phyloP scores from a whole-genome alignment of 1,140 invertebrate species.

The Brachionus plicatilis region DNA sequence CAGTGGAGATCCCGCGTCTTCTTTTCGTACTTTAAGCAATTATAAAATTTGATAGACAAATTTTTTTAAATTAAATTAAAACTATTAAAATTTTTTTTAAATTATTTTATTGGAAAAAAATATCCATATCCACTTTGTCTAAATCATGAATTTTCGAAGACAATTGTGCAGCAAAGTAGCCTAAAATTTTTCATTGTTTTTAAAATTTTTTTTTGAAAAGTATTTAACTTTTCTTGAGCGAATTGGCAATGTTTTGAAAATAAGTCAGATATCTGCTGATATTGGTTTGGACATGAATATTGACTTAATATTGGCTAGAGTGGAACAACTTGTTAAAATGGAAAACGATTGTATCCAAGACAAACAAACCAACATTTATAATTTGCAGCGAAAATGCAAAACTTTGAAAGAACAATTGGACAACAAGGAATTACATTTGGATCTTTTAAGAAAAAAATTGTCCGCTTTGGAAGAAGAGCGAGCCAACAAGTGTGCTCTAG shows the following conservation, averaged over 20 bases:
- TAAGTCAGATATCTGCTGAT: constrained; percentile 53
- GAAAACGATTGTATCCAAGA: constrained; percentile 50
- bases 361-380: constrained; percentile 53
- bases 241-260: constrained; percentile 51
- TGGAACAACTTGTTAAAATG: constrained; percentile 52
- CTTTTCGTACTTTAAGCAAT: too few relatives aligned
- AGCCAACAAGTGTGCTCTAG: constrained; percentile 43
- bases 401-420: constrained; percentile 81
- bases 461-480: constrained; percentile 49
- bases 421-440: constrained; percentile 80
- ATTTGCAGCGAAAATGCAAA: constrained; percentile 51
- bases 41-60: too few relatives aligned
- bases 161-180: too few relatives aligned
- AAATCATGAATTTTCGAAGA: too few relatives aligned
- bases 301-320: constrained; percentile 51
- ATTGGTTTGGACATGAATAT: constrained; percentile 52
- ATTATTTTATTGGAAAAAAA: too few relatives aligned
- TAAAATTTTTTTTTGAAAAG: constrained; percentile 43
- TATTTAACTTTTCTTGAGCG: constrained; percentile 51
- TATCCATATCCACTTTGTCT: too few relatives aligned
- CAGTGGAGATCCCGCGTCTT: too few relatives aligned
- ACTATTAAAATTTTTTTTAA: too few relatives aligned
- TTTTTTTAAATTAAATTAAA: too few relatives aligned
- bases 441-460: constrained; percentile 74
- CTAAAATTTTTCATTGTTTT: background rate